Evolutionary conservation across 2,888 invertebrate species (phyloP), one percentile per base, ranked within the genome.

Genomic region (Lasioglossum pauxillum): DNA sequence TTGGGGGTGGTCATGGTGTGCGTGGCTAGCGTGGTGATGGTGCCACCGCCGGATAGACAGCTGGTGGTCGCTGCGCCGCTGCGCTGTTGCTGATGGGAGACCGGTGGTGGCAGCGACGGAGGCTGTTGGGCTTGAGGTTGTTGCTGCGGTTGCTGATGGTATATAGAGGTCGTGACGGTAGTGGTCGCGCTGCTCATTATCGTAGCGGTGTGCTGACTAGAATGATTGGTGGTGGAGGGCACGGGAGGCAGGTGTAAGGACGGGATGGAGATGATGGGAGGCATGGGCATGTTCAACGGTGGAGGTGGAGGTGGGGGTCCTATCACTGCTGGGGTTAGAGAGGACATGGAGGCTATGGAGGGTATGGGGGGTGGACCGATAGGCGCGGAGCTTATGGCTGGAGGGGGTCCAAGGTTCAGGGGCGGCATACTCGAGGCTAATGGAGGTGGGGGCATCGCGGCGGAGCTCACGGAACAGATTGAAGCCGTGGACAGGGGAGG

Each of bases 41-140:
- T 96, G 95, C 94, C 94, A 93, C 94, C 96, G 95, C 92, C 96
- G 95, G 93, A 91, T 93, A 95, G 95, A 95, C 94, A 91, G 76
- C 87, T 91, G 94, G 94, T 95, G 95, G 96, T 95, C 95, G 96
- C 96, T 95, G 76, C 76, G 49, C 80, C 72, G 35, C 44, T 73
- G 78, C 83, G 71, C 41, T 85, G 71, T 74, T 76, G 86, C 38
- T 86, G 90, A 72, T 90, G 76, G 85, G 80, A 67, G 75, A 75
- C 64, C 35, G 75, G 75, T 16, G 60, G 49, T 16, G 60, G 49
- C 38, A 73, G 86, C 38, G 73, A 49, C 16, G 53, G 82, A 5
- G 75, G 88, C 12, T 57, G 57, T n/a, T 57, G 57, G 14, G 69
- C 49, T 19, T 75, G 83, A n/a, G 76, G 79, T 41, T 75, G 72